These are phyloP conservation scores for Catharus ustulatus DNA, from an alignment of 2,797 vertebrate species.

Conservation along the genomic window DNA sequence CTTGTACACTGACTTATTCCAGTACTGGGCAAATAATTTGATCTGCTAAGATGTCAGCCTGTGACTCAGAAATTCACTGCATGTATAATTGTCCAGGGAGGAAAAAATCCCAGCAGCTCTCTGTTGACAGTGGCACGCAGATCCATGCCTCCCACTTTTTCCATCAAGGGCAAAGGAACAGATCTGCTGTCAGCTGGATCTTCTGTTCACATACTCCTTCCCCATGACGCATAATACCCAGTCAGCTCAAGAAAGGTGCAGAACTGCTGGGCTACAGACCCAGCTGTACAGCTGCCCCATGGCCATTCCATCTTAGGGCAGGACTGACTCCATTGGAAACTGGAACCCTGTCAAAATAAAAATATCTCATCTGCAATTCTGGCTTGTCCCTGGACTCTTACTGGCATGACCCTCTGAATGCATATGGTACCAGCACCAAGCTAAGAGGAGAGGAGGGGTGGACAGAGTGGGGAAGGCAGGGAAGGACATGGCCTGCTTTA, in stretches of 20 bases:
- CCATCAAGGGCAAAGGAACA: background rate
- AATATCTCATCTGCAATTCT: background rate
- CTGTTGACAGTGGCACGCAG: background rate
- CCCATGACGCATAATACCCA: fast-evolving
- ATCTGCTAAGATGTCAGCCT: background rate
- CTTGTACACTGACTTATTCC: background rate
- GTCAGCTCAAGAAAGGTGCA: background rate
- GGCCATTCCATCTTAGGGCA: background rate
- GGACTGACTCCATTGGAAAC: background rate
- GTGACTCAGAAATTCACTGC: constrained; percentile 29
- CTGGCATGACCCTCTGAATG: background rate
- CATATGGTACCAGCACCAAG: background rate
- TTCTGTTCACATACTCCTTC: background rate
- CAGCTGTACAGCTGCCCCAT: background rate
- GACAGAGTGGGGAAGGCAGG: background rate
- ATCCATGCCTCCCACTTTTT: background rate
- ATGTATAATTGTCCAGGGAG: background rate
- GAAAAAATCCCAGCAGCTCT: background rate
- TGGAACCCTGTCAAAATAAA: background rate
- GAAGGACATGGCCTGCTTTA: background rate
- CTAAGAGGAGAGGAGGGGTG: background rate
- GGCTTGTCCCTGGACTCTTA: background rate
- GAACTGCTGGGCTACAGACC: fast-evolving
- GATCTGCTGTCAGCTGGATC: background rate
- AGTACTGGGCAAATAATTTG: background rate